Base-by-base conservation (phyloP, 1,140 invertebrate species). In the Octopus bimaculoides region DNA sequence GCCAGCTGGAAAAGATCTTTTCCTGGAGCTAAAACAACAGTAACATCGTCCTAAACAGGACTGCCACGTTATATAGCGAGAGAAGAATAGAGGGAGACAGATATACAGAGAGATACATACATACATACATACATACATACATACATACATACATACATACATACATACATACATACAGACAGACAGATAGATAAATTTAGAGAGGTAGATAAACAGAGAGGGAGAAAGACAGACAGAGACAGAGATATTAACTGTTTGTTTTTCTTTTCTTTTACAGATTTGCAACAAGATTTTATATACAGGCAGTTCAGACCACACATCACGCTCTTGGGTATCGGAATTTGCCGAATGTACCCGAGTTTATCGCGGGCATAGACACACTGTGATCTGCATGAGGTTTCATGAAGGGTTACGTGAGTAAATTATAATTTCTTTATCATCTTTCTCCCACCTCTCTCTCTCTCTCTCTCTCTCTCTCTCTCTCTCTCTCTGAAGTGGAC, bases 301-400 rank as follows among this genome's bases (percentile, higher is more conserved):
- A 0, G 91, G 91, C 66, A 92, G 91, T 84, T 88, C 89, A 0
- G 92, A 92, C 82, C 89, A 90, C 79, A 92, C 91, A 4, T 92
- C 89, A 52, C 83, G 91, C 79, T 91, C 91, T 52, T 92, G 92
- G 92, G 91, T 92, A 4, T 89, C 91, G 52, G 92, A 92, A 74
- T 92, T 92, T 84, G 92, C 92, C 5, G 91, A 92, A 83, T 92
- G 91, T 78, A 92, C 91, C 0, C 84, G 92, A 79, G 83, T 91
- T 0, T 92, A 91, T 85, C 89, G 89, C 83, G 91, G 90, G 4
- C 91, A 92, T 82, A 87, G 89, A 77, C 90, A 91, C 80, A 91
- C 91, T 10, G 90, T 92, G 54, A 89, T 89, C 52, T 89, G 88
- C 53, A 86, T 92, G 56, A 90, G 89, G 71, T 88, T 92, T 82